phyloP scores from a whole-genome alignment of 2,113 vertebrate species.

The Melanerpes formicivorus region DNA sequence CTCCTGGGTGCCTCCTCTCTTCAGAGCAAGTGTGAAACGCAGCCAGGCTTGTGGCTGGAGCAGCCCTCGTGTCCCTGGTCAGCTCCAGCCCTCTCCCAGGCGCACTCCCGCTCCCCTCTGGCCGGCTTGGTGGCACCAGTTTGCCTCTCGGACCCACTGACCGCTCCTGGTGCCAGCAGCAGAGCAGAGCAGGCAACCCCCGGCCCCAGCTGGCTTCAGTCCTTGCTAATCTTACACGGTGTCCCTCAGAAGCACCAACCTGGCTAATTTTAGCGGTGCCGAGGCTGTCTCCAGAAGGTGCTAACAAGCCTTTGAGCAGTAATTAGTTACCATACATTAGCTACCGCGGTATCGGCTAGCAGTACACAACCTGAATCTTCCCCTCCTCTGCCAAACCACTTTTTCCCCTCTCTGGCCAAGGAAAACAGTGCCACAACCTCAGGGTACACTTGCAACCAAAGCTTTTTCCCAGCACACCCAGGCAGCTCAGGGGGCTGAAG shows the following conservation, averaged over 20 bases:
- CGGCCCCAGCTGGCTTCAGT: neutral
- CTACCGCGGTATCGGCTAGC: accelerated
- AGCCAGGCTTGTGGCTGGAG: neutral
- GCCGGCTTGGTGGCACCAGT: neutral
- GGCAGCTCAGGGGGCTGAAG: neutral
- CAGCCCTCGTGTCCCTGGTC: too few relatives aligned
- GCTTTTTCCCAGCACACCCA: neutral
- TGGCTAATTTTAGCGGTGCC: neutral
- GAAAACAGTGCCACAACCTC: accelerated
- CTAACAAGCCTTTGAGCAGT: neutral
- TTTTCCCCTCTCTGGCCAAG: neutral
- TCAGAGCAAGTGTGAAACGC: neutral
- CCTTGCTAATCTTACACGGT: too few relatives aligned
- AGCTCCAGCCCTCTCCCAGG: neutral
- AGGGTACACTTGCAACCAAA: too few relatives aligned
- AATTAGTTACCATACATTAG: neutral
- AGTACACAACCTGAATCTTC: neutral
- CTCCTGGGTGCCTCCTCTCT: neutral
- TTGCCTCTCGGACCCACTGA: accelerated
- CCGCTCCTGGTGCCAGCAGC: accelerated
- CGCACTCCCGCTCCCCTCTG: neutral
- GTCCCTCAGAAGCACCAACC: neutral
- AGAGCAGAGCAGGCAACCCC: neutral
- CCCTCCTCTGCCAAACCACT: neutral
- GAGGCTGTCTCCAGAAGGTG: neutral